These are phyloP conservation scores for Solenopsis fugax DNA, from an alignment of 1,140 invertebrate species.

Conservation along the genomic window DNA sequence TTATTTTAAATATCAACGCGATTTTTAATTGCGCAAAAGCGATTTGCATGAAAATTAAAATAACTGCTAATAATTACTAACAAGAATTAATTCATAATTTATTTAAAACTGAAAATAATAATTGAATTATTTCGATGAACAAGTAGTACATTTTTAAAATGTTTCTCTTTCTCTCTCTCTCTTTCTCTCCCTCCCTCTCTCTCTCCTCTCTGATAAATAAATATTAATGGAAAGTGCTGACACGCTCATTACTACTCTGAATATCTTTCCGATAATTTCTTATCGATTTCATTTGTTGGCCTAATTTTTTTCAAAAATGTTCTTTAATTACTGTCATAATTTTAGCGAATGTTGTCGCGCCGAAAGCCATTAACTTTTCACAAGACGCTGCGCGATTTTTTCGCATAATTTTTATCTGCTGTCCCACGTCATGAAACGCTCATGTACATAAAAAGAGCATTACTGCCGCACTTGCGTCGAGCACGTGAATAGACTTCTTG, in stretches of 20 bases:
- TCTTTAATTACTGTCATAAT: background rate
- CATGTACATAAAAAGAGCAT: constrained; percentile 44
- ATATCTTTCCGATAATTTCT: constrained; percentile 18
- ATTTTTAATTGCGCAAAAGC: background rate
- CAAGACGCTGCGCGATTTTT: background rate
- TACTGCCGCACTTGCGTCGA: constrained; percentile 12
- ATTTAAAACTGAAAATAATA: background rate
- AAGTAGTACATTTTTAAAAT: background rate
- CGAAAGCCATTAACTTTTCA: constrained; percentile 29
- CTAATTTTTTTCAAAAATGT: constrained; percentile 24
- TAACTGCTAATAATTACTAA: background rate
- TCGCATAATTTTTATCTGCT: constrained; percentile 36
- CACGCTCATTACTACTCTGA: background rate
- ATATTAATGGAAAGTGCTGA: background rate
- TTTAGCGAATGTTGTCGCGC: background rate
- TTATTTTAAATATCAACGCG: background rate
- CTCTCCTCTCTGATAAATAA: too few species aligned
- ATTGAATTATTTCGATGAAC: background rate
- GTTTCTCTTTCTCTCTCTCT: too few species aligned
- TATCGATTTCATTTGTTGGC: constrained; percentile 16
- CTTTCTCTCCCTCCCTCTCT: too few species aligned
- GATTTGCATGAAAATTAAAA: background rate
- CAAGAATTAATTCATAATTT: constrained; percentile 16
- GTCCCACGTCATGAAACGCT: background rate
- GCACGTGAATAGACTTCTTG: constrained; percentile 15